Conservation (phyloP, 2,888 invertebrate species). For the Asteroscopus sphinx region DNA sequence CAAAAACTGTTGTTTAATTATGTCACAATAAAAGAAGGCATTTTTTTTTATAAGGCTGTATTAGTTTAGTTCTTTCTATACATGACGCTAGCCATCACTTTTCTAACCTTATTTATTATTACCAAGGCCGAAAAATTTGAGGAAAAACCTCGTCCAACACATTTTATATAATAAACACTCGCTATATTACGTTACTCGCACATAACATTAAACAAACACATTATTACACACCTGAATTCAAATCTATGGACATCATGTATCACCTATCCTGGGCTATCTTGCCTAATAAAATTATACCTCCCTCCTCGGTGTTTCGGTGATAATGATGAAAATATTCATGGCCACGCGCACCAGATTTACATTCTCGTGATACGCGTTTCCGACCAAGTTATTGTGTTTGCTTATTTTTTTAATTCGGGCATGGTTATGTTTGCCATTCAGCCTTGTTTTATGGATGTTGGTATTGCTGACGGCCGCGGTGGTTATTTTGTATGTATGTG, state of each 20-base stretch:
- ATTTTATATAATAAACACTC: too few species aligned
- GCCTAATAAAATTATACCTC: conserved; percentile 44
- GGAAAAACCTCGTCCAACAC: too few species aligned
- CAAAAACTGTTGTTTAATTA: too few species aligned
- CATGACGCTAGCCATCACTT: background rate
- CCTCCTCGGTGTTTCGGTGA: conserved; percentile 41
- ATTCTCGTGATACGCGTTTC: conserved; percentile 53
- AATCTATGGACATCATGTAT: background rate
- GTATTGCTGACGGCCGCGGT: background rate
- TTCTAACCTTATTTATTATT: too few species aligned
- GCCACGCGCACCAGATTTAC: conserved; percentile 69
- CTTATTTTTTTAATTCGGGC: conserved; percentile 43
- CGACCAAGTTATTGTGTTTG: conserved; percentile 57
- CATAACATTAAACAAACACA: background rate
- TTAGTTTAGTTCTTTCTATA: background rate
- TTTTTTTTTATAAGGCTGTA: too few species aligned
- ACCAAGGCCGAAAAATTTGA: too few species aligned
- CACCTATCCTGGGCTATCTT: background rate
- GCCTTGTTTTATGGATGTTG: conserved; percentile 4
- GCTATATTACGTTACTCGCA: too few species aligned
- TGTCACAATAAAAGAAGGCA: too few species aligned
- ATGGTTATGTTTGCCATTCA: conserved; percentile 21
- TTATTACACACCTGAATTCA: background rate
- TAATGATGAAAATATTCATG: conserved; percentile 72
- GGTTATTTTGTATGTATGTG: conserved; percentile 8